Conservation (phyloP, 2,797 vertebrate genomes). For the Propithecus perrieri region DNA sequence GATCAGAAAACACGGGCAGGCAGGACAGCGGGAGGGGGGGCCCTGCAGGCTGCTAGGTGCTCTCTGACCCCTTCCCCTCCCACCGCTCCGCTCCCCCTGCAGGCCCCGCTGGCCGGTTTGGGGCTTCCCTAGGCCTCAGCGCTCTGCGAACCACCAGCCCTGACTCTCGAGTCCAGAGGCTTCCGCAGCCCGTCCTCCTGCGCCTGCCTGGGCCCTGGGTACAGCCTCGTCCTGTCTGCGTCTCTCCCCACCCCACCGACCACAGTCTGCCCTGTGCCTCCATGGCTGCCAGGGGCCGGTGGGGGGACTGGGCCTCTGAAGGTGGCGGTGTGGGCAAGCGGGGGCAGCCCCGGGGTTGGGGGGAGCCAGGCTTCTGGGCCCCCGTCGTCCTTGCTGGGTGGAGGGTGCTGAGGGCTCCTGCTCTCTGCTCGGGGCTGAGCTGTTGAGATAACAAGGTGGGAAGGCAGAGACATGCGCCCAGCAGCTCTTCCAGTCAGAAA, state of each 20-base stretch:
- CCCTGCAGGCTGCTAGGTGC: too few relatives aligned
- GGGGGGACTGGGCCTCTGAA: not conserved
- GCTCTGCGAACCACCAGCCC: not conserved
- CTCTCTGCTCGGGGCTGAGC: not conserved
- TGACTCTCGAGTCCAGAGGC: not conserved
- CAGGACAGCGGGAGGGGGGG: too few relatives aligned
- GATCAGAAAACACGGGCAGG: too few relatives aligned
- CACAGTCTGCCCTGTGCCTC: not conserved
- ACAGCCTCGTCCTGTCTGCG: not conserved
- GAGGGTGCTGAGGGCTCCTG: fast-evolving
- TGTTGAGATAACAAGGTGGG: fast-evolving
- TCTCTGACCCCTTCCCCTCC: too few relatives aligned
- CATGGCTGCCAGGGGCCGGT: not conserved
- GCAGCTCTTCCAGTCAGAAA: fast-evolving
- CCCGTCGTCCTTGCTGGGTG: fast-evolving
- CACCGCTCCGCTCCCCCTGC: too few relatives aligned
- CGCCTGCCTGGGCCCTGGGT: not conserved
- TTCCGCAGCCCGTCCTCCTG: not conserved
- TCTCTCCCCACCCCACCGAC: too few relatives aligned
- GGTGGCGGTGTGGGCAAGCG: not conserved
- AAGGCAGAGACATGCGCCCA: fast-evolving
- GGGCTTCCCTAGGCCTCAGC: not conserved
- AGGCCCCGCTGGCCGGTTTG: not conserved
- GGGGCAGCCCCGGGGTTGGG: not conserved
- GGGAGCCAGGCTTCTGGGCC: not conserved